phyloP scores from a whole-genome alignment of 2,113 vertebrate genomes.

The Corythornis cristatus region DNA sequence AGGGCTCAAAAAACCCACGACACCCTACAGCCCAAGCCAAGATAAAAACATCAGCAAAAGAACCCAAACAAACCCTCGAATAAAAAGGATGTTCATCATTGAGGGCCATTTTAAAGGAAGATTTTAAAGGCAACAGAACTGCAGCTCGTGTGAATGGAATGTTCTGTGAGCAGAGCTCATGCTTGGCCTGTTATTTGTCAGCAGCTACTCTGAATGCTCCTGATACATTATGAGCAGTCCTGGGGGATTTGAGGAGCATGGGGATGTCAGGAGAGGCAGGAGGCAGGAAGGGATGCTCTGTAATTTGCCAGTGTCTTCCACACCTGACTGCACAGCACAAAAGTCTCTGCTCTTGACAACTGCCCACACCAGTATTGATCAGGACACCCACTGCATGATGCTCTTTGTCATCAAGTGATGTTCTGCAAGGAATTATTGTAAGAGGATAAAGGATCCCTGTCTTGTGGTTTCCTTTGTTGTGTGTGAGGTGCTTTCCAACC shows the following conservation, averaged over 20 bases:
- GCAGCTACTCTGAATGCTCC: accelerated
- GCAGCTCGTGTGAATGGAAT: neutral
- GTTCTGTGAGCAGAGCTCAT: neutral
- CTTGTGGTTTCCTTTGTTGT: neutral
- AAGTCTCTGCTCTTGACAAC: neutral
- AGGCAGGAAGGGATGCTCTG: neutral
- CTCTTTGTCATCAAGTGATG: neutral
- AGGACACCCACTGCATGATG: neutral
- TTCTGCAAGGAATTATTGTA: neutral
- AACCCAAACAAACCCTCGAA: neutral
- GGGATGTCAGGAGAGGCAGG: neutral
- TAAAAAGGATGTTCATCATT: neutral
- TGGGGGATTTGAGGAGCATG: neutral
- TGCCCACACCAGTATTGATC: neutral
- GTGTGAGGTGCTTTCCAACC: too few relatives aligned
- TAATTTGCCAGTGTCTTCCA: neutral
- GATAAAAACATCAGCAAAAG: neutral
- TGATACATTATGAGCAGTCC: neutral
- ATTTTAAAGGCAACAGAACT: neutral
- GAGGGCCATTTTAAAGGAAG: neutral
- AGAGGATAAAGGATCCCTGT: neutral
- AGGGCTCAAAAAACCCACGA: neutral
- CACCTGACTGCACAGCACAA: neutral
- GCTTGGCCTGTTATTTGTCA: neutral
- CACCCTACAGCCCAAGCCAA: neutral